Conservation (phyloP, 2,888 invertebrate genomes). For the Macropis europaea region DNA sequence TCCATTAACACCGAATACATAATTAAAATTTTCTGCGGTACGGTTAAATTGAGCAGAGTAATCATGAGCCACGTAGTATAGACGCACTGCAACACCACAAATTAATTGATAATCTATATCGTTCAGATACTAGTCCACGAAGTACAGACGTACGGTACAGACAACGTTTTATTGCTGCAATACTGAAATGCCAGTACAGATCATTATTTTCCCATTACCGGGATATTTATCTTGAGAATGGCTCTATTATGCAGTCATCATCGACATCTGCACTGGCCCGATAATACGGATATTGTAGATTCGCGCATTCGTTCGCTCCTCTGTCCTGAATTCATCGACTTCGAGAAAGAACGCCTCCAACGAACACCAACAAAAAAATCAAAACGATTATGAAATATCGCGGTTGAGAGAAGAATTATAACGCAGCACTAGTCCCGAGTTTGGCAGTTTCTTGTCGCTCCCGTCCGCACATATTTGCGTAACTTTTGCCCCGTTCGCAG, state of each 20-base stretch:
- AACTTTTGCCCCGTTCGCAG: slow-evolving; percentile 57
- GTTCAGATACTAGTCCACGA: neutral
- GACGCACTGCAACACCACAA: too few species aligned
- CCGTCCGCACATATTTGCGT: slow-evolving; percentile 60
- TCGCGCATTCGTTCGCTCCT: neutral
- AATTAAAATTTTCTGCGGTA: too few species aligned
- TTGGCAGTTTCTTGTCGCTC: neutral
- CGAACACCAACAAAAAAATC: neutral
- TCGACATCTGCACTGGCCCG: neutral
- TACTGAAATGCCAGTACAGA: slow-evolving; percentile 2
- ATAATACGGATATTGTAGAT: slow-evolving; percentile 29
- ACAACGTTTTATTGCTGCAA: slow-evolving; percentile 1
- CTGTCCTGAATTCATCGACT: neutral
- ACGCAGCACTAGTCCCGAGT: neutral
- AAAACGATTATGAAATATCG: neutral
- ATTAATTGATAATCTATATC: neutral
- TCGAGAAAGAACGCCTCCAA: neutral
- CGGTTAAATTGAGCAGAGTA: too few species aligned
- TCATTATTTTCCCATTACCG: slow-evolving; percentile 25
- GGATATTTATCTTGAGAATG: slow-evolving; percentile 21
- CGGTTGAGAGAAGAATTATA: neutral
- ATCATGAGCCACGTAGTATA: too few species aligned
- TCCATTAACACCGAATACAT: too few species aligned
- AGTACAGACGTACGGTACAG: neutral
- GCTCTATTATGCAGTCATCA: slow-evolving; percentile 16